phyloP scores from a whole-genome alignment of 2,797 vertebrate genomes.

The Oreochromis grahami region DNA sequence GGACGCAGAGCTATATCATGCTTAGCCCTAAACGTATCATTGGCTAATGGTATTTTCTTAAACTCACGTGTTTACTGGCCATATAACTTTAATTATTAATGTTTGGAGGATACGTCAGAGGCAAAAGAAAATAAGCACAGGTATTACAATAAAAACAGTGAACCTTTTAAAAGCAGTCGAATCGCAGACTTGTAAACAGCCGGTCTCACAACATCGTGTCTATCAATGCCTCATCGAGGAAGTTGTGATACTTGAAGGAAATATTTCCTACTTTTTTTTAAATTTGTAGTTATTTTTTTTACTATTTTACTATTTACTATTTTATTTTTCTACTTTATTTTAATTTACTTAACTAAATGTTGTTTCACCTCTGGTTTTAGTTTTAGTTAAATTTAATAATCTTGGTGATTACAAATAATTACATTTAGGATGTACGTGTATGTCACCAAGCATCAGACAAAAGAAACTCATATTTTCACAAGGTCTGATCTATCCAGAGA shows the following conservation, averaged over 20 bases:
- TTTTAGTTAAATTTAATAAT: not conserved
- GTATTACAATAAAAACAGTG: not conserved
- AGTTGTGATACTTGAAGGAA: not conserved
- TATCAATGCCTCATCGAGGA: not conserved
- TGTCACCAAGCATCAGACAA: not conserved
- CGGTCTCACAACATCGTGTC: fast-evolving
- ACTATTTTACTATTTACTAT: not conserved
- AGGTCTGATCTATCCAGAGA: not conserved
- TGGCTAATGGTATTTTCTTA: not conserved
- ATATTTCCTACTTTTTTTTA: not conserved
- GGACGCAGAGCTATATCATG: not conserved
- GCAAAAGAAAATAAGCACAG: not conserved
- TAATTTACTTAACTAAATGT: not conserved
- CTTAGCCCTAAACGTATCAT: not conserved
- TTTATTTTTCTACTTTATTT: not conserved
- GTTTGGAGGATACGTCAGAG: not conserved
- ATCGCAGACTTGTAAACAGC: not conserved
- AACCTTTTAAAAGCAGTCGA: not conserved
- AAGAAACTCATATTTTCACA: not conserved
- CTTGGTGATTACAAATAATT: not conserved
- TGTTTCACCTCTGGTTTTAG: not conserved
- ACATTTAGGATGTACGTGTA: not conserved
- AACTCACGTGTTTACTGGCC: not conserved
- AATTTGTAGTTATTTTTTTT: not conserved
- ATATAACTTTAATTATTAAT: not conserved